A percentile compares a stretch with the other conserved stretches of the same genome.
Conservation (phyloP, 2,888 invertebrate genomes). For the Tiphia femorata region DNA sequence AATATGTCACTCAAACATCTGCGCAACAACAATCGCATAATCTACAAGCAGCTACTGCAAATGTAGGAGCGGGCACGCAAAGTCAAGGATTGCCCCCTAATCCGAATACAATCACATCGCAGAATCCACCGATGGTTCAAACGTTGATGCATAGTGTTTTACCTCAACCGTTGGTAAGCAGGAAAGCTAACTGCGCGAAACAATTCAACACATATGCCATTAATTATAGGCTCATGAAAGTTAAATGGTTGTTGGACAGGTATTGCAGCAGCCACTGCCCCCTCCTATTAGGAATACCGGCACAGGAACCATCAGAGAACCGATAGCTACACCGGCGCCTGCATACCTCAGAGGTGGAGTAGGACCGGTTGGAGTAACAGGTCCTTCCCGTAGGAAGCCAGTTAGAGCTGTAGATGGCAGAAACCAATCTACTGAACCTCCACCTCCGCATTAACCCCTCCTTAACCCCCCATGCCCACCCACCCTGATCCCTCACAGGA, state of each 20-base stretch:
- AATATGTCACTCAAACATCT: slow-evolving; percentile 42
- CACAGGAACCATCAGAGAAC: slow-evolving; percentile 66
- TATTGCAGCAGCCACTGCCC: slow-evolving; percentile 65
- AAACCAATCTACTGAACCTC: slow-evolving; percentile 70
- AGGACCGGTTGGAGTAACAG: slow-evolving; percentile 64
- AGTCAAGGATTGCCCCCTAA: slow-evolving; percentile 60
- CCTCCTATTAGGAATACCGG: slow-evolving; percentile 64
- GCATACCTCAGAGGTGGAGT: slow-evolving; percentile 65
- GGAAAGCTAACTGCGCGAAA: neutral
- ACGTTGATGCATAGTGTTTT: slow-evolving; percentile 66
- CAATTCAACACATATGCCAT: too few relatives aligned
- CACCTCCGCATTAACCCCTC: slow-evolving; percentile 69
- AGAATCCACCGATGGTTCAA: slow-evolving; percentile 64
- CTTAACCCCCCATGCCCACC: slow-evolving; percentile 48
- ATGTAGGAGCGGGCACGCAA: slow-evolving; percentile 37
- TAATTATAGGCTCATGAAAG: too few relatives aligned
- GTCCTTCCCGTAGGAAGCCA: slow-evolving; percentile 68
- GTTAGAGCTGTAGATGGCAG: slow-evolving; percentile 69
- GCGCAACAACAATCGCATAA: slow-evolving; percentile 44
- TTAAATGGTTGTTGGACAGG: slow-evolving; percentile 52
- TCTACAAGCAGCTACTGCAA: slow-evolving; percentile 41
- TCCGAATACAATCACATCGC: slow-evolving; percentile 59
- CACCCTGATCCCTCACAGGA: slow-evolving; percentile 50
- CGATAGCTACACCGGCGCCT: slow-evolving; percentile 60
- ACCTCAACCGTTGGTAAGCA: slow-evolving; percentile 66